Conservation (phyloP, 2,888 invertebrate genomes). For the Lymantria monacha region DNA sequence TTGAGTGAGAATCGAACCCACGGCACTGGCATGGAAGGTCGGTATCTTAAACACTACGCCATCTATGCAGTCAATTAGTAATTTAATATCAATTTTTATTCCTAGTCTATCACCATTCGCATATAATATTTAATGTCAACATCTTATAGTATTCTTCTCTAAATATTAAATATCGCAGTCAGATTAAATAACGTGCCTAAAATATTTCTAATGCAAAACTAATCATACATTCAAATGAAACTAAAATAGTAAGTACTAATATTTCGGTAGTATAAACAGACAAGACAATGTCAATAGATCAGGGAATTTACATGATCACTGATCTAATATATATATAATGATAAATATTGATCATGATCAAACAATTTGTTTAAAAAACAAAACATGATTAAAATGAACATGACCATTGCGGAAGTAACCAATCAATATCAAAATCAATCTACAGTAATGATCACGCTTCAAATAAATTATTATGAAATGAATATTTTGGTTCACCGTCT, state of each 20-base stretch:
- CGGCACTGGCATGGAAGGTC: too few relatives aligned
- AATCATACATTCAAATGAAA: slow-evolving; percentile 1
- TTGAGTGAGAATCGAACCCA: too few relatives aligned
- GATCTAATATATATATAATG: slow-evolving; percentile 27
- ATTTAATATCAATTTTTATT: too few relatives aligned
- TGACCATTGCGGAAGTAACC: slow-evolving; percentile 69
- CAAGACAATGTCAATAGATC: slow-evolving; percentile 20
- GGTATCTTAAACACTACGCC: too few relatives aligned
- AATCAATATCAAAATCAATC: slow-evolving; percentile 73
- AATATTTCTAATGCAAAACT: background rate
- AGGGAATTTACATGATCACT: slow-evolving; percentile 21
- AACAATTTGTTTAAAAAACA: slow-evolving; percentile 41
- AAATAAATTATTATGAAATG: slow-evolving; percentile 72
- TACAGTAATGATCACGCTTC: slow-evolving; percentile 62
- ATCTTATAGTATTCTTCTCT: slow-evolving; percentile 6
- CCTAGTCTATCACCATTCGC: too few relatives aligned
- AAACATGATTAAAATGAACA: slow-evolving; percentile 38
- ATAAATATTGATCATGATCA: slow-evolving; percentile 33
- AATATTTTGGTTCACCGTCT: slow-evolving; percentile 48
- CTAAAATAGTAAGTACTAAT: slow-evolving; percentile 1
- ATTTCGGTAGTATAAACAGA: slow-evolving; percentile 14
- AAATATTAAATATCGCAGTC: background rate
- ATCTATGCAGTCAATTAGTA: too few relatives aligned
- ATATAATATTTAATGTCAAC: slow-evolving; percentile 6
- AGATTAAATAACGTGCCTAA: background rate